Percentiles rank a stretch among this genome's conserved stretches.
Evolutionary conservation across 2,888 invertebrate species (phyloP).

Genomic region (Hipparchia semele): DNA sequence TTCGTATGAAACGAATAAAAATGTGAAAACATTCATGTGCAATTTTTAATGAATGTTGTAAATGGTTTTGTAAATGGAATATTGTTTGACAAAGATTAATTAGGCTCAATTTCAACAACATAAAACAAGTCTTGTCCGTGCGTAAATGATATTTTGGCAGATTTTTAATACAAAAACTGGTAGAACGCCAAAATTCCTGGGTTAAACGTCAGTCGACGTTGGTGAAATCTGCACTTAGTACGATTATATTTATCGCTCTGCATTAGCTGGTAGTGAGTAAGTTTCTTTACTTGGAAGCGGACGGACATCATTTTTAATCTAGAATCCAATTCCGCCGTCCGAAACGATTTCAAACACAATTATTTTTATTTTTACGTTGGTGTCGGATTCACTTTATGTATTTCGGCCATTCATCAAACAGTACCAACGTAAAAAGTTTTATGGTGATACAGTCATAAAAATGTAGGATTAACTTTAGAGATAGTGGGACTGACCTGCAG

Average conservation of each 20-base stretch:
- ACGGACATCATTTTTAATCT: constrained; percentile 28
- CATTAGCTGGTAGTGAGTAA: constrained; percentile 4
- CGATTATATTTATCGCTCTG: not conserved
- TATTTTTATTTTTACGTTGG: constrained; percentile 16
- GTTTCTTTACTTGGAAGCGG: constrained; percentile 9
- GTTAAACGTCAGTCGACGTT: too few species aligned
- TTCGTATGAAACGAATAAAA: too few species aligned
- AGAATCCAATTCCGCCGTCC: constrained; percentile 22
- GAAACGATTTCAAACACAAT: constrained; percentile 15
- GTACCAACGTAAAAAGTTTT: not conserved
- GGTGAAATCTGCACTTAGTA: not conserved
- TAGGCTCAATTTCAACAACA: too few species aligned
- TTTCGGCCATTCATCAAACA: constrained; percentile 2
- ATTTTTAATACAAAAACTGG: too few species aligned
- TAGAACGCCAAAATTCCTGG: too few species aligned
- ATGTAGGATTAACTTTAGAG: not conserved
- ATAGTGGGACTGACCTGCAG: too few species aligned
- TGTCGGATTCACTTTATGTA: not conserved
- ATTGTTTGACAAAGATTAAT: too few species aligned
- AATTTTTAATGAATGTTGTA: too few species aligned
- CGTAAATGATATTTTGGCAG: too few species aligned
- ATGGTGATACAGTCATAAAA: not conserved
- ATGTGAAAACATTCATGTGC: too few species aligned
- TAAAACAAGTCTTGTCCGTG: too few species aligned
- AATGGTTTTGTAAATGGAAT: too few species aligned